phyloP scores from a whole-genome alignment of 2,888 invertebrate genomes.

The Drosophila suboccidentalis region DNA sequence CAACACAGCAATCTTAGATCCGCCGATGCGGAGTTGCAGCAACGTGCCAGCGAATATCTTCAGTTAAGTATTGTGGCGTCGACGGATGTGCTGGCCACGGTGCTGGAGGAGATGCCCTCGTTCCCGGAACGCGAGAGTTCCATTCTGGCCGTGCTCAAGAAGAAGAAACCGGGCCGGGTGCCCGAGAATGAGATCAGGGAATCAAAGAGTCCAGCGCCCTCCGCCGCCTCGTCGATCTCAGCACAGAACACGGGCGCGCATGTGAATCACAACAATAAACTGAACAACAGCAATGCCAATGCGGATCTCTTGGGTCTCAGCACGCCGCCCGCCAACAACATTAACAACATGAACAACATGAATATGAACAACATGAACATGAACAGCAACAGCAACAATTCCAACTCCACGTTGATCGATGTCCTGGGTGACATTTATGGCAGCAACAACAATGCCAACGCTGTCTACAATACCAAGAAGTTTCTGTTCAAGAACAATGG shows the following conservation, averaged over 20 bases:
- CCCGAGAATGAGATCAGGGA: constrained; percentile 95
- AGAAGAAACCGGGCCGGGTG: constrained; percentile 98
- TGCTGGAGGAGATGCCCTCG: constrained; percentile 99
- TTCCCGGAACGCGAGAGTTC: constrained; percentile 99
- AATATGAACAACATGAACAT: constrained; percentile 61
- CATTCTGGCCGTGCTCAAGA: constrained; percentile 98
- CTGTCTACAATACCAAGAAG: constrained; percentile 94
- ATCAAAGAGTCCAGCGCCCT: constrained; percentile 90
- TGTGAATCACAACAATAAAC: constrained; percentile 86
- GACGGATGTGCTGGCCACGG: constrained; percentile 98
- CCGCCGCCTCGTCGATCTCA: constrained; percentile 83
- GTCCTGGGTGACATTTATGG: constrained; percentile 95
- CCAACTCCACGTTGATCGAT: constrained; percentile 91
- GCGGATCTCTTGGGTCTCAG: constrained; percentile 95
- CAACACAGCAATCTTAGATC: constrained; percentile 98
- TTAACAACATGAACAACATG: constrained; percentile 86
- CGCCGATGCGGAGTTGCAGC: constrained; percentile 99
- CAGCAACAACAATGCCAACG: constrained; percentile 87
- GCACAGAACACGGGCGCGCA: constrained; percentile 84
- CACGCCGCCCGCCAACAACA: constrained; percentile 91
- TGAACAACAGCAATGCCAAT: constrained; percentile 87
- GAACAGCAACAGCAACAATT: constrained; percentile 86
- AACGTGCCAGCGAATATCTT: constrained; percentile 98
- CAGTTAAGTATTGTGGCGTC: constrained; percentile 98
- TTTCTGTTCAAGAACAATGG: constrained; percentile 99